Base-by-base conservation (phyloP, 2,113 vertebrate genomes). In the Entelurus aequoreus region DNA sequence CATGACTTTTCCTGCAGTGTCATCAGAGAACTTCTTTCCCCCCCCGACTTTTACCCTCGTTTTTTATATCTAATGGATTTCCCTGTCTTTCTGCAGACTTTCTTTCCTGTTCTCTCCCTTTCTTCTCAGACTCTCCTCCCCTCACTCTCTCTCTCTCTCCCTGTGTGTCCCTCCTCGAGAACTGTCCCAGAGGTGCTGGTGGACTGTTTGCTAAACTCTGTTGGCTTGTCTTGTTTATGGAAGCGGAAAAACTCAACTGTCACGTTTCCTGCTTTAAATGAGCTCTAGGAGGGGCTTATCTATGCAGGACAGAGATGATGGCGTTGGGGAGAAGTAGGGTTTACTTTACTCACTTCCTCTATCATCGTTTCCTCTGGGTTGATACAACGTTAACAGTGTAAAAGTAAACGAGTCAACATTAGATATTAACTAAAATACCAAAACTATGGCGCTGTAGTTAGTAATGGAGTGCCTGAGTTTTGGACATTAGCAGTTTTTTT, bases 261-360 rank as follows among this genome's bases (percentile, higher is more conserved):
- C 92, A 91, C 83, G 50, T 93, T 98, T 98, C 95, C 96, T 97
- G 94, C 91, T 92, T 81, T 81, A 94, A 97, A 93, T 90, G 94
- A 96, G 94, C 87, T 93, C 92, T 91, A 86, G 79, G 87, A 91
- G 57, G 85, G 88, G 91, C 94, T 97, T 98, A 98, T 98, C 95
- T 95, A 84, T 76, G 63, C 86, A 77, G 88, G 86, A 88, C 95
- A 96, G 89, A 87, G 91, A 92, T 93, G 92, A 94, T 80, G 89
- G 92, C 89, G 91, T 81, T 84, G 77, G 76, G 75, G 76, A 75
- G 75, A 69, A 47, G 51, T 80, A 78, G 79, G 85, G 82, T 85
- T 80, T 60, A 46, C 68, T 89, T 74, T 78, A 92, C 90, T 88
- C 86, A 88, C 92, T 95, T 94, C 93, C 94, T 92, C 86, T 89